Evolutionary conservation across 2,797 vertebrate genomes (phyloP).

Genomic region (Oryzias sinensis): DNA sequence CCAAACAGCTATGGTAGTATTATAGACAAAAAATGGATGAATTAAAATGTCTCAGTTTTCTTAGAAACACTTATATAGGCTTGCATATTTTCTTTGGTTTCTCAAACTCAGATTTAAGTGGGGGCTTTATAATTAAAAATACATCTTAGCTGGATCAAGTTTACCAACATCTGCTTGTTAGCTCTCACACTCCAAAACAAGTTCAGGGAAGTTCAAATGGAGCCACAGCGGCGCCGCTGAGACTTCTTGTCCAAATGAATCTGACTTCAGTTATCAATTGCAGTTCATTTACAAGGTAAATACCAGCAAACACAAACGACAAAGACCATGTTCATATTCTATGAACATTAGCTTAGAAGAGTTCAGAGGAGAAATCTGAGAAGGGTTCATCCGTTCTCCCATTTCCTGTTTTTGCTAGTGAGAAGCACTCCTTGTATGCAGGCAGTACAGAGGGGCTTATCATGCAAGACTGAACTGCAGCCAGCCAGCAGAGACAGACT

Average conservation of each 20-base stretch:
- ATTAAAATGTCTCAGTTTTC: background rate
- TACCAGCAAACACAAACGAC: constrained; percentile 17
- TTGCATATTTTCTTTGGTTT: too few relatives aligned
- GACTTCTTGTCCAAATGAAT: constrained; percentile 32
- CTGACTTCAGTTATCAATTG: constrained; percentile 1
- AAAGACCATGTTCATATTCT: constrained; percentile 34
- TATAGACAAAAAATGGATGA: background rate
- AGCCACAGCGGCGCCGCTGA: constrained; percentile 40
- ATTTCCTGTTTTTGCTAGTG: constrained; percentile 71
- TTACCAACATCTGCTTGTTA: background rate
- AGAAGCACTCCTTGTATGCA: constrained; percentile 41
- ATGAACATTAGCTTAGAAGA: constrained; percentile 42
- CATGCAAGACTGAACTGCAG: constrained; percentile 31
- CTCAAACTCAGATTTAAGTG: too few relatives aligned
- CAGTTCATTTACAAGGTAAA: constrained; percentile 19
- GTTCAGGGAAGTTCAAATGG: constrained; percentile 18
- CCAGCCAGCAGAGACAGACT: constrained; percentile 35
- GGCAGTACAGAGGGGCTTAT: constrained; percentile 49
- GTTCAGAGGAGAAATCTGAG: constrained; percentile 52
- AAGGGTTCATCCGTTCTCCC: constrained; percentile 50
- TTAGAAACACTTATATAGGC: too few relatives aligned
- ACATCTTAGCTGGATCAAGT: background rate
- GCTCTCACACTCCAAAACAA: background rate
- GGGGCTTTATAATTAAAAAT: background rate
- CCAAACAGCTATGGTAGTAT: constrained; percentile 16